Percentiles rank a stretch among this genome's conserved stretches.
Conservation (phyloP, 1,140 invertebrate species). For the Formica exsecta region DNA sequence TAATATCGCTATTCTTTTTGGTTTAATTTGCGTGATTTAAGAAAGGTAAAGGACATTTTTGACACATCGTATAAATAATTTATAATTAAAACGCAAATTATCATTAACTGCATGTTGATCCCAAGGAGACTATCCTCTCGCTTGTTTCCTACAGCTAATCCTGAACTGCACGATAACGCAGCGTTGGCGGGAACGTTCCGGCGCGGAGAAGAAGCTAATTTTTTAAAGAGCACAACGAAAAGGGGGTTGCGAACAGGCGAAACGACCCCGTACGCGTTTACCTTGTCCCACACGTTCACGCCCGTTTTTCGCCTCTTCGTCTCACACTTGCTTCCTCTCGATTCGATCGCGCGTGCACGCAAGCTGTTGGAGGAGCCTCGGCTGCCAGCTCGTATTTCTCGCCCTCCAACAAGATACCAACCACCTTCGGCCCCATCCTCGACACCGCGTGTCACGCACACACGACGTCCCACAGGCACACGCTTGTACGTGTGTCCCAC, state of each 20-base stretch:
- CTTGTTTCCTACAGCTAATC: not conserved
- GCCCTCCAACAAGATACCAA: slow-evolving; percentile 78
- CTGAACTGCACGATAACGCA: slow-evolving; percentile 30
- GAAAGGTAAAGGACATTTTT: not conserved
- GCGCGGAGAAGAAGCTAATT: slow-evolving; percentile 72
- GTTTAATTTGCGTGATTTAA: not conserved
- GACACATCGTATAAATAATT: not conserved
- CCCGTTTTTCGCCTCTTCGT: slow-evolving; percentile 5
- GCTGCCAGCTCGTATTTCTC: slow-evolving; percentile 76
- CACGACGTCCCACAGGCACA: slow-evolving; percentile 1
- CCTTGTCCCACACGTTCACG: slow-evolving; percentile 23
- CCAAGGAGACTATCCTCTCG: not conserved
- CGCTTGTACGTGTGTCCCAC: slow-evolving; percentile 9
- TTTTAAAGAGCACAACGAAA: slow-evolving; percentile 76
- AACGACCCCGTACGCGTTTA: slow-evolving; percentile 53
- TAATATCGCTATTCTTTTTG: not conserved
- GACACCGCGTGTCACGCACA: slow-evolving; percentile 59
- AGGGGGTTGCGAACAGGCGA: slow-evolving; percentile 73
- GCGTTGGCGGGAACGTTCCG: slow-evolving; percentile 28
- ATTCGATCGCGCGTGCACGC: slow-evolving; percentile 75
- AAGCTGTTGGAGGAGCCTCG: slow-evolving; percentile 70
- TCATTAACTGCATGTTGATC: not conserved
- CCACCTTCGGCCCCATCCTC: slow-evolving; percentile 75
- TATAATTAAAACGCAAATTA: not conserved
- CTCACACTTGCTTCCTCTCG: slow-evolving; percentile 37